Conservation (phyloP, 37 sponge, comb jelly and placozoan genomes). For the Ianthella basta region DNA sequence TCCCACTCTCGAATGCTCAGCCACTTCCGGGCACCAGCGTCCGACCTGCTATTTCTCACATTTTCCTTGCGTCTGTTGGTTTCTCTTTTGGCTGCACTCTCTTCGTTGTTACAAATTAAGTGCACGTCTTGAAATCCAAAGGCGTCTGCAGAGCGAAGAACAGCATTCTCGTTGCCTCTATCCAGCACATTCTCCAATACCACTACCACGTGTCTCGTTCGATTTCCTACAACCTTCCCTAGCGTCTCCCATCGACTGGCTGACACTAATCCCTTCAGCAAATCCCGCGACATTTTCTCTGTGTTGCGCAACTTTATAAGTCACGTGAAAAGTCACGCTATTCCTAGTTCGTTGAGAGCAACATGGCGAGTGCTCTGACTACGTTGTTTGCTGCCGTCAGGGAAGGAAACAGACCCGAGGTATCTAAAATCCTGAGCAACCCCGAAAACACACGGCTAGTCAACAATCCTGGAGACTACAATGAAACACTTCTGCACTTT, state of each 20-base stretch:
- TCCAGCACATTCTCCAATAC: slow-evolving; percentile 66
- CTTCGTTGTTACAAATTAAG: neutral
- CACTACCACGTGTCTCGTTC: slow-evolving; percentile 51
- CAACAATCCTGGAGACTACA: slow-evolving; percentile 29
- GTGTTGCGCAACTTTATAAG: too few species aligned
- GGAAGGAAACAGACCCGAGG: neutral
- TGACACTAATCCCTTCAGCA: too few species aligned
- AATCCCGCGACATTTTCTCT: too few species aligned
- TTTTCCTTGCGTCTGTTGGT: neutral
- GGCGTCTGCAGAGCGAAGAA: slow-evolving; percentile 72
- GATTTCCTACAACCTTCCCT: slow-evolving; percentile 35
- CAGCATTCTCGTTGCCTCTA: slow-evolving; percentile 73
- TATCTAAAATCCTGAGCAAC: neutral
- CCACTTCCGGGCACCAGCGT: slow-evolving; percentile 73
- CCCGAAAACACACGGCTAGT: slow-evolving; percentile 11
- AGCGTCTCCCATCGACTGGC: neutral
- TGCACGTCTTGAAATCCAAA: slow-evolving; percentile 69
- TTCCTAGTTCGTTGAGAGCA: too few species aligned
- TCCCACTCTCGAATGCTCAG: slow-evolving; percentile 52
- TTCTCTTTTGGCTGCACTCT: neutral
- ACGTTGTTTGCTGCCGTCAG: slow-evolving; percentile 5
- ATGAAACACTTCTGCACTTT: slow-evolving; percentile 11
- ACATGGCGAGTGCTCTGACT: neutral
- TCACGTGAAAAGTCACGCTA: too few species aligned
- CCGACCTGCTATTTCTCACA: slow-evolving; percentile 43